phyloP scores from a whole-genome alignment of 2,888 invertebrate species.

The Drepanosiphum platanoidis region DNA sequence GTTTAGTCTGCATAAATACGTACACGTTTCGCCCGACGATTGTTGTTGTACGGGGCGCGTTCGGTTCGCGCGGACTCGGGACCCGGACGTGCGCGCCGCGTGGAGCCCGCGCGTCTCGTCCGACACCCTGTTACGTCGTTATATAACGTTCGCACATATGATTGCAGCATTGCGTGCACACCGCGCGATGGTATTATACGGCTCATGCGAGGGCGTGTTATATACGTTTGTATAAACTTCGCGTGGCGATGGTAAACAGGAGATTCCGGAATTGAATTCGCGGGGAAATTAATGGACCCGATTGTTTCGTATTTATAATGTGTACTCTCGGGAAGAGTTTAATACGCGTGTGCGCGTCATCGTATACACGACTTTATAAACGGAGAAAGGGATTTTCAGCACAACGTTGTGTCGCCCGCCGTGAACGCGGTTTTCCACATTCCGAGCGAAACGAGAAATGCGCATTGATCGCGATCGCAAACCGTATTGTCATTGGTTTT shows the following conservation, averaged over 20 bases:
- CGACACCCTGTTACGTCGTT: no score
- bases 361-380: no score
- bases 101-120: not conserved
- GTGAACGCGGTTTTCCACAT: no score
- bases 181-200: not conserved
- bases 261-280: constrained; percentile 24
- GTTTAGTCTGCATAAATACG: no score
- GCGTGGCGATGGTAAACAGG: not conserved
- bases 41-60: not conserved
- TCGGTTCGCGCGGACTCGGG: no score
- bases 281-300: constrained; percentile 34
- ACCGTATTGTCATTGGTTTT: no score
- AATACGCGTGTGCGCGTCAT: no score
- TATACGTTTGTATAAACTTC: not conserved
- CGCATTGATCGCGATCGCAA: no score
- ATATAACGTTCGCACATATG: no score
- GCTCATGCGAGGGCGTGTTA: not conserved
- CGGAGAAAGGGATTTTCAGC: not conserved
- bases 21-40: not conserved
- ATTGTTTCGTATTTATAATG: not conserved
- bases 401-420: not conserved
- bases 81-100: no score
- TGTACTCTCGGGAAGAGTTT: not conserved
- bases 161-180: no score
- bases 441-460: no score